These are phyloP conservation scores for Pangasius krempfi DNA, from an alignment of 2,797 vertebrate genomes.

Conservation along the genomic window DNA sequence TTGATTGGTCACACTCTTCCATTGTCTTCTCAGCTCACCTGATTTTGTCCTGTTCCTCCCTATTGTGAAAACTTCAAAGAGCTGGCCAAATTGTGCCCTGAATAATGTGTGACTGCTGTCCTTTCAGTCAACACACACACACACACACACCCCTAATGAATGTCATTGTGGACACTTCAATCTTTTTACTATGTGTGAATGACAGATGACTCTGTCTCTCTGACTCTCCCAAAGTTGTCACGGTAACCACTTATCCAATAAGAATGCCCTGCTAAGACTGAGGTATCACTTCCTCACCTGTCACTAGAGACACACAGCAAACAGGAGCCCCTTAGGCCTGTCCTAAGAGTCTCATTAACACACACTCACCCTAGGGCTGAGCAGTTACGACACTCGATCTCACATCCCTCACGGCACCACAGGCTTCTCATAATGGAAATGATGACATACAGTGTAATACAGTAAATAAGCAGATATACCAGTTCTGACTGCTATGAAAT, in stretches of 20 bases:
- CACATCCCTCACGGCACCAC: constrained; percentile 28
- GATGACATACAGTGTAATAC: constrained; percentile 17
- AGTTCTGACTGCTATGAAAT: background rate
- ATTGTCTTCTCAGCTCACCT: constrained; percentile 42
- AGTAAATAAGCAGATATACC: constrained; percentile 1
- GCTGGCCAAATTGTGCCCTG: constrained; percentile 47
- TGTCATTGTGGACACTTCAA: constrained; percentile 35
- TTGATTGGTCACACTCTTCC: constrained; percentile 19
- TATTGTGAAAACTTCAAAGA: constrained; percentile 57
- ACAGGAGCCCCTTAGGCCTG: constrained; percentile 48
- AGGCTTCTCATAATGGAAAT: constrained; percentile 8
- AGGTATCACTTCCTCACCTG: constrained; percentile 55
- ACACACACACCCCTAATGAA: constrained; percentile 28
- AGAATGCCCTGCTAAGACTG: constrained; percentile 26
- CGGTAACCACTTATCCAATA: constrained; percentile 39
- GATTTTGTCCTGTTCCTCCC: constrained; percentile 51
- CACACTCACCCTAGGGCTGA: constrained; percentile 32
- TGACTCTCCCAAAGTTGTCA: constrained; percentile 58
- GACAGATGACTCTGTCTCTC: constrained; percentile 43
- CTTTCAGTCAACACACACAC: constrained; percentile 36
- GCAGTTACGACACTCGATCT: constrained; percentile 45
- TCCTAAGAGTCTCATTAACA: constrained; percentile 60
- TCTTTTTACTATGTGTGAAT: constrained; percentile 39
- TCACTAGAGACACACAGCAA: constrained; percentile 43
- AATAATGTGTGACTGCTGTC: constrained; percentile 53